Evolutionary conservation across 1,140 invertebrate genomes (phyloP), one percentile per base, ranked within the genome.

Genomic region (Drosophila parvula): DNA sequence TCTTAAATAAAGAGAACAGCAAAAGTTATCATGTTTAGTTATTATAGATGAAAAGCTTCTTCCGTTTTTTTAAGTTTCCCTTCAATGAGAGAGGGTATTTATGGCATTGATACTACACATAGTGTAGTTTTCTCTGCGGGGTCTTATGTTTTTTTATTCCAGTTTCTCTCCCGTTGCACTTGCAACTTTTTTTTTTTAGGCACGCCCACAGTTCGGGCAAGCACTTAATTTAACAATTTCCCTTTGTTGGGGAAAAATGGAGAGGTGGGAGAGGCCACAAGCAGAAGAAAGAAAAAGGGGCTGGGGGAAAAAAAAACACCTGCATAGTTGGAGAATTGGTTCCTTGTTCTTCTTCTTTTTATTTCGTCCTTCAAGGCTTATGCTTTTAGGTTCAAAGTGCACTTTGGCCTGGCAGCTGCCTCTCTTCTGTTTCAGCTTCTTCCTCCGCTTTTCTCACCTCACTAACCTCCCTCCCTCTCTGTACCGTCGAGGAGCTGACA

Each of bases 311-410:
- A 53, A 36, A 55, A 55, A 40, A 16, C 38, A 64, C 61, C 61
- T 64, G 61, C 56, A 61, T 43, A 64, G 38, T 32, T 61, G 38
- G 18, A 43, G 61, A 64, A 64, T 64, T 64, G 61, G 61, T 64
- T 40, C 16, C 5, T 47, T 4, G 27, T 36, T 47, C 41, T 65
- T 43, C 57, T 48, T 40, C 43, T 69, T 40, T 45, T 7, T 43
- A n/a, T 28, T 41, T 34, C 12, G 36, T 56, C 67, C 64, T 79
- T 83, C 38, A 64, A 69, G 63, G 82, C 81, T 86, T 86, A 84
- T 81, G 82, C 81, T 86, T 86, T 84, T 78, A 81, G 81, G 82
- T 85, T 81, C 69, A 81, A 78, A 85, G 81, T 85, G 82, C 82
- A 85, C 81, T 85, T 75, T 77, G 74, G 78, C 64, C 68, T 75